Evolutionary conservation across 2,797 vertebrate species (phyloP).

Genomic region (Amphiprion clarkii): DNA sequence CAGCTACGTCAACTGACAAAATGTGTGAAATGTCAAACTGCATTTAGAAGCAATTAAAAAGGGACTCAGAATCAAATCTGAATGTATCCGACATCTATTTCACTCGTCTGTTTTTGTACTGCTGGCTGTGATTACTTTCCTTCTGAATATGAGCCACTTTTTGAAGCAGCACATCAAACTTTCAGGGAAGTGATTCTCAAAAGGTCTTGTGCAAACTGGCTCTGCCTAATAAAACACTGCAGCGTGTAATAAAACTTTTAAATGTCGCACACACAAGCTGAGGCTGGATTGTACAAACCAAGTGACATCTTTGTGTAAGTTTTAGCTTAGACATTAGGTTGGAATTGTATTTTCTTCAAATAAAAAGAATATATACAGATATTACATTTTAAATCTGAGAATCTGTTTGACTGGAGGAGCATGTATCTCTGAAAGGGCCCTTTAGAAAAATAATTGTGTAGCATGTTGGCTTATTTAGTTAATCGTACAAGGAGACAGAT

Average conservation of each 20-base stretch:
- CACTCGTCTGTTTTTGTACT: constrained; percentile 20
- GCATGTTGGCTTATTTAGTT: constrained; percentile 32
- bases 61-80: constrained; percentile 26
- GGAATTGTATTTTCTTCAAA: too few species aligned
- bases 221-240: constrained; percentile 18
- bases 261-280: constrained; percentile 24
- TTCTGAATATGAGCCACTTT: constrained; percentile 36
- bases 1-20: constrained; percentile 15
- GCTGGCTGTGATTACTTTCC: constrained; percentile 46
- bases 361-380: too few species aligned
- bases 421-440: too few species aligned
- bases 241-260: constrained; percentile 30
- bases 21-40: constrained; percentile 39
- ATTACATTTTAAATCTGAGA: too few species aligned
- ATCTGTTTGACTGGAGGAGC: too few species aligned
- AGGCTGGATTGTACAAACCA: background rate
- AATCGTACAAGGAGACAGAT: constrained; percentile 21
- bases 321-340: too few species aligned
- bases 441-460: background rate
- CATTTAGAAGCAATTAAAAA: constrained; percentile 46
- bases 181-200: constrained; percentile 29
- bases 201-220: constrained; percentile 36
- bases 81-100: constrained; percentile 40
- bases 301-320: background rate
- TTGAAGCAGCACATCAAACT: constrained; percentile 15